These are phyloP conservation scores for Alligator mississippiensis DNA, from an alignment of 2,113 vertebrate genomes.

Conservation along the genomic window DNA sequence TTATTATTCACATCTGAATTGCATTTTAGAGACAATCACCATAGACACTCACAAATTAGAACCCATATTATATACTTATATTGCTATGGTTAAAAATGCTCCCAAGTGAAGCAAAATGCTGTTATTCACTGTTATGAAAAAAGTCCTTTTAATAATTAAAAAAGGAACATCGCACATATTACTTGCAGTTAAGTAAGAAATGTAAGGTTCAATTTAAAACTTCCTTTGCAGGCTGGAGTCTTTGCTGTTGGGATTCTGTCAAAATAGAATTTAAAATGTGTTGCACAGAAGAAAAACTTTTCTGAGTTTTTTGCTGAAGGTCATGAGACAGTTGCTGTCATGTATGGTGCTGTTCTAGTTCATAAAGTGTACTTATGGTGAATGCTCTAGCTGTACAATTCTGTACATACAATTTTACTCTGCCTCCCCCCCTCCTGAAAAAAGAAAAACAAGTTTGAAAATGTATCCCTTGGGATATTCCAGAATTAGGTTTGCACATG, in stretches of 20 bases:
- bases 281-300: background rate
- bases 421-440: too few relatives aligned
- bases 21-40: background rate
- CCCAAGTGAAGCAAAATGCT: background rate
- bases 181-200: background rate
- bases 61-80: background rate
- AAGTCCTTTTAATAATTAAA: background rate
- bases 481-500: background rate
- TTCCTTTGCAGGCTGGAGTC: background rate
- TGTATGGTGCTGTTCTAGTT: background rate
- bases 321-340: background rate
- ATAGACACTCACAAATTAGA: background rate
- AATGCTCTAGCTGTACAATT: background rate
- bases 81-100: background rate
- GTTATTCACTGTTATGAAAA: background rate
- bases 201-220: background rate
- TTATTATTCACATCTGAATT: background rate
- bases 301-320: background rate
- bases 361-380: background rate
- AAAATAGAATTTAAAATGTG: background rate
- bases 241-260: background rate
- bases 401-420: background rate
- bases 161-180: background rate
- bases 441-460: background rate
- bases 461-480: background rate